These are phyloP conservation scores for Sebastes matsubarae DNA, from an alignment of 2,797 vertebrate species.

Conservation along the genomic window DNA sequence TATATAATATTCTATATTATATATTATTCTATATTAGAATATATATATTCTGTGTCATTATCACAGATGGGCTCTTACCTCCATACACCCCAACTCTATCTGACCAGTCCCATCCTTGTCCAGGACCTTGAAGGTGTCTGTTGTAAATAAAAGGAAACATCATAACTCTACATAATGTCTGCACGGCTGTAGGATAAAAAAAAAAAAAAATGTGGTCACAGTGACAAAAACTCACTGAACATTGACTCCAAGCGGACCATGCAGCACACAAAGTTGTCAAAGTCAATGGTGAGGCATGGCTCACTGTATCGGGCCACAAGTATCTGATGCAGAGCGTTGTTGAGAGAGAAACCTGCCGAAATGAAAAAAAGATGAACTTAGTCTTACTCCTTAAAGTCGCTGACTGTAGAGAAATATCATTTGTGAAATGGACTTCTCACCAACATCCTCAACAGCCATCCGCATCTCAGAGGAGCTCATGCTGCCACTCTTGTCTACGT, in stretches of 20 bases:
- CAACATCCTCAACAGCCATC: conserved; percentile 71
- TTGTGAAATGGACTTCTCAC: conserved; percentile 40
- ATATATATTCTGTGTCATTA: not conserved
- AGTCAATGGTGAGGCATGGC: conserved; percentile 82
- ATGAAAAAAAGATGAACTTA: not conserved
- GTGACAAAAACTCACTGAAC: conserved; percentile 82
- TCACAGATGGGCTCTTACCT: conserved; percentile 46
- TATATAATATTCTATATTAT: too few species aligned
- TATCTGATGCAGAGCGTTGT: conserved; percentile 85
- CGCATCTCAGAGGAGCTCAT: conserved; percentile 80
- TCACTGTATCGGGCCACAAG: conserved; percentile 89
- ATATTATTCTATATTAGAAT: too few species aligned
- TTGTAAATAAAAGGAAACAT: not conserved
- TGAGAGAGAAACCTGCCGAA: conserved; percentile 86
- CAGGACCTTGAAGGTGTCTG: conserved; percentile 69
- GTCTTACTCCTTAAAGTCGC: not conserved
- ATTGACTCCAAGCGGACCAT: conserved; percentile 87
- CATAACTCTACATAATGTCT: not conserved
- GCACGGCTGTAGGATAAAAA: not conserved
- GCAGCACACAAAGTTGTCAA: conserved; percentile 88
- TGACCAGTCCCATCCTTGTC: conserved; percentile 55
- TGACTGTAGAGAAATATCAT: not conserved
- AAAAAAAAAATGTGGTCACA: not conserved
- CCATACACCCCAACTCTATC: conserved; percentile 50
- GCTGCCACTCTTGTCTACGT: conserved; percentile 73